Evolutionary conservation across 35 echinoderm and acorn worm genomes (phyloP).

Genomic region (Acanthaster planci): DNA sequence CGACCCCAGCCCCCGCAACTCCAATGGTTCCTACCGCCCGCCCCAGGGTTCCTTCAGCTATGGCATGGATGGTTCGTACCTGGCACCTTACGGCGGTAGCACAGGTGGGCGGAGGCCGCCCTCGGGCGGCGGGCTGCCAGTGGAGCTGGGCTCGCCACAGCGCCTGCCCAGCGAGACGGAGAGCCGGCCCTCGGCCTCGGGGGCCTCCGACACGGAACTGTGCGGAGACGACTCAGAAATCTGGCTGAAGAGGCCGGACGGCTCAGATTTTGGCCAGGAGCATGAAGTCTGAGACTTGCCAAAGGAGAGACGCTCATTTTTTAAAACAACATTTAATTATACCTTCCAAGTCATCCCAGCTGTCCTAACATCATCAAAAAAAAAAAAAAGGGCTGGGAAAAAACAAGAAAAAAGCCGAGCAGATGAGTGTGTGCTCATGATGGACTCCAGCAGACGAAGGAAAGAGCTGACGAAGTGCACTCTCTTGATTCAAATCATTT

Average conservation of each 20-base stretch:
- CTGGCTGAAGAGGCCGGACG: slow-evolving; percentile 39
- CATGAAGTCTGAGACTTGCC: slow-evolving; percentile 5
- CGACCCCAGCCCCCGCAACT: not conserved
- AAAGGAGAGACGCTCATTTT: no score
- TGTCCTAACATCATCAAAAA: no score
- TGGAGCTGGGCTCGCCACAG: not conserved
- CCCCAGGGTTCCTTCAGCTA: slow-evolving; percentile 13
- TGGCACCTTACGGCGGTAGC: not conserved
- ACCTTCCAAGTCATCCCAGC: no score
- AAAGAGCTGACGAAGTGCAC: no score
- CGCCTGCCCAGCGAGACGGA: slow-evolving; percentile 23
- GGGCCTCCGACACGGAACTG: slow-evolving; percentile 26
- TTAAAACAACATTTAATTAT: no score
- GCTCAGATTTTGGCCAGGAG: slow-evolving; percentile 7
- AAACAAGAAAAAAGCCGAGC: no score
- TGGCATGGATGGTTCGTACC: not conserved
- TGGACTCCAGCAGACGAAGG: no score
- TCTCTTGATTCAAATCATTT: no score
- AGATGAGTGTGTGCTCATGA: no score
- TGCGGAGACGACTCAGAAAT: slow-evolving; percentile 17
- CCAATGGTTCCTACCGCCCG: slow-evolving; percentile 16
- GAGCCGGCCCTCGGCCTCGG: slow-evolving; percentile 24
- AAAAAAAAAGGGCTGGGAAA: no score
- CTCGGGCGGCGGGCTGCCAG: not conserved
- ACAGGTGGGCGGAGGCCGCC: not conserved